Evolutionary conservation across 2,113 vertebrate species (phyloP).

Genomic region (Steatornis caripensis): DNA sequence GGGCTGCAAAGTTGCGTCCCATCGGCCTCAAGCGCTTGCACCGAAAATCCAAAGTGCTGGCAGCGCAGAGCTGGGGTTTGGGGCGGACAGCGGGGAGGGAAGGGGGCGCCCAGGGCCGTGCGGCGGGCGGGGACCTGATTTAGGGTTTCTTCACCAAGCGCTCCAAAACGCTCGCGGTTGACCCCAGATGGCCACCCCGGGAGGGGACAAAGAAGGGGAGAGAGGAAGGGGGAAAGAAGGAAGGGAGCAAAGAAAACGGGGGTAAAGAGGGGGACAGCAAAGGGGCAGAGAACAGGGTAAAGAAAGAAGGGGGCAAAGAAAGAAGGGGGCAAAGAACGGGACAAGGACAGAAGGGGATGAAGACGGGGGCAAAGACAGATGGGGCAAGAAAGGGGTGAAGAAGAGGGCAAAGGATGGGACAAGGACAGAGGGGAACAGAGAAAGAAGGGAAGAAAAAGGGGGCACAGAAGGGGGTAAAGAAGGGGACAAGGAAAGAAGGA

Average conservation of each 20-base stretch:
- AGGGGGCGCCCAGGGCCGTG: accelerated
- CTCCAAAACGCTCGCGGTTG: neutral
- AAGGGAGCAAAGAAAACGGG: neutral
- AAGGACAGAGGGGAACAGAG: neutral
- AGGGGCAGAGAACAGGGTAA: neutral
- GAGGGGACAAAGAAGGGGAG: neutral
- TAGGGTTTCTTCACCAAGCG: neutral
- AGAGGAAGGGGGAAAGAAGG: neutral
- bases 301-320: neutral
- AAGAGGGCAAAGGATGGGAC: neutral
- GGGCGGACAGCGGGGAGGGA: no score
- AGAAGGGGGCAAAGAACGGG: neutral
- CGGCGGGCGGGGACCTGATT: accelerated
- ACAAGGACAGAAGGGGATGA: neutral
- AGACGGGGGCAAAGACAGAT: neutral
- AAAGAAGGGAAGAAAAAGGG: neutral
- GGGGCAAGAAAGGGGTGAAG: neutral
- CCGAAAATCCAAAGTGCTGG: neutral
- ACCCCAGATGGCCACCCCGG: neutral
- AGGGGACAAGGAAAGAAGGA: neutral
- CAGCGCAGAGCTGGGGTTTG: neutral
- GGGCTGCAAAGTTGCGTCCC: accelerated
- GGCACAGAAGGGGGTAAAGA: no score
- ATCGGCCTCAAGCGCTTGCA: accelerated
- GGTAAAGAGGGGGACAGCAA: no score